Conservation (phyloP, 2,113 vertebrate genomes). For the Rutilus rutilus region DNA sequence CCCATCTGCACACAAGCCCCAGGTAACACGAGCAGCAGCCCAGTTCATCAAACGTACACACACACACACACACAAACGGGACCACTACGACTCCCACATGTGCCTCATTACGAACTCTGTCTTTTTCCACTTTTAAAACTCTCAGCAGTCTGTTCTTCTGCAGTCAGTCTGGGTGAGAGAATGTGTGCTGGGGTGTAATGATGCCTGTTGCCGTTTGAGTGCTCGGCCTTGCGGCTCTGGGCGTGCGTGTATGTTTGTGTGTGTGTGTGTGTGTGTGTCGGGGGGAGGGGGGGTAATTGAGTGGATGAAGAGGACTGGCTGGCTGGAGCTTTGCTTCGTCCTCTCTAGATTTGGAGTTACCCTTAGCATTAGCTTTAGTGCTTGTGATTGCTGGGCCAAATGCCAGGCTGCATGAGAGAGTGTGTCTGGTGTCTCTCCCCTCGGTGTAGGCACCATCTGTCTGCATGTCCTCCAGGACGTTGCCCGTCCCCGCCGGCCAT, state of each 20-base stretch:
- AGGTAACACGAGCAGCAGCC: conserved; percentile 70
- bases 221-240: conserved; percentile 59
- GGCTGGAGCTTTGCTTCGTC: conserved; percentile 40
- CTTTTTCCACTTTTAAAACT: conserved; percentile 55
- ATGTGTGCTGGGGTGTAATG: conserved; percentile 54
- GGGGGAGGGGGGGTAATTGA: conserved; percentile 49
- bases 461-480: conserved; percentile 68
- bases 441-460: conserved; percentile 72
- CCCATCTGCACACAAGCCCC: conserved; percentile 76
- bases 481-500: conserved; percentile 67
- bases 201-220: conserved; percentile 60
- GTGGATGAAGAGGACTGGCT: conserved; percentile 58
- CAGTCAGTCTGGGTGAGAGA: conserved; percentile 41
- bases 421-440: conserved; percentile 53
- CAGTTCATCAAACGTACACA: conserved; percentile 49
- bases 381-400: conserved; percentile 52
- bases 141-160: conserved; percentile 47
- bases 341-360: conserved; percentile 57
- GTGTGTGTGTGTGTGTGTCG: background rate
- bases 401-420: conserved; percentile 50
- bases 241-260: conserved; percentile 52
- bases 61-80: conserved; percentile 61
- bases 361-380: conserved; percentile 52
- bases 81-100: conserved; percentile 70
- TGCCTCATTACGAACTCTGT: conserved; percentile 65